Evolutionary conservation across 2,797 vertebrate genomes (phyloP).

Genomic region (Oreochromis grahami): DNA sequence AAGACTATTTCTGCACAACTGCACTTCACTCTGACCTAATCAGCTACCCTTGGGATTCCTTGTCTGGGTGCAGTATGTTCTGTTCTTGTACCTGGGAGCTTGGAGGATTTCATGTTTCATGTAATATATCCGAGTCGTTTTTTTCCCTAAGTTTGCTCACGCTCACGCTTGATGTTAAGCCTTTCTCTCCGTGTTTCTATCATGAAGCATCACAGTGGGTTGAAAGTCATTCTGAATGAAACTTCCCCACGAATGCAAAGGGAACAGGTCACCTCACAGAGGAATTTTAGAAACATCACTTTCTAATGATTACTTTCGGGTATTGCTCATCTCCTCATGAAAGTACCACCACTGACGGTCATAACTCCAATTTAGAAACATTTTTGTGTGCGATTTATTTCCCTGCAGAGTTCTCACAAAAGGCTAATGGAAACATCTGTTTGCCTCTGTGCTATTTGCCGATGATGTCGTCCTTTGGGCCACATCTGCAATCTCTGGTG

Average conservation of each 20-base stretch:
- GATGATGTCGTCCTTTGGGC: slow-evolving; percentile 4
- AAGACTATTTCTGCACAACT: neutral
- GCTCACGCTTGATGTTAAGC: neutral
- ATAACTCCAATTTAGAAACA: neutral
- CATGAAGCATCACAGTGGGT: neutral
- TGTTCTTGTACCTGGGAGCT: neutral
- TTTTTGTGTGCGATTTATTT: neutral
- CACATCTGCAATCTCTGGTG: neutral
- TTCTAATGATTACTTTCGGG: neutral
- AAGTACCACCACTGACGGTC: neutral
- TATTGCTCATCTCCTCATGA: neutral
- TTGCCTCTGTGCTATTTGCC: neutral
- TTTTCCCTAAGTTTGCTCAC: neutral
- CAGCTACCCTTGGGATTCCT: neutral
- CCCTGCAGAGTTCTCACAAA: neutral
- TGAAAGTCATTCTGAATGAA: neutral
- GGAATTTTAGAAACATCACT: neutral
- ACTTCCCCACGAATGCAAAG: neutral
- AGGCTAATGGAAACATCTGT: neutral
- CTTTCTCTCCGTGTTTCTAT: neutral
- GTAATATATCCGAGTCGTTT: neutral
- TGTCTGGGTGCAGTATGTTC: neutral
- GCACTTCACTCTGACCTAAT: neutral
- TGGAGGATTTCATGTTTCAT: neutral
- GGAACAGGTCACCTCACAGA: neutral